These are phyloP conservation scores for Gobius niger DNA, from an alignment of 2,113 vertebrate genomes.

Conservation along the genomic window DNA sequence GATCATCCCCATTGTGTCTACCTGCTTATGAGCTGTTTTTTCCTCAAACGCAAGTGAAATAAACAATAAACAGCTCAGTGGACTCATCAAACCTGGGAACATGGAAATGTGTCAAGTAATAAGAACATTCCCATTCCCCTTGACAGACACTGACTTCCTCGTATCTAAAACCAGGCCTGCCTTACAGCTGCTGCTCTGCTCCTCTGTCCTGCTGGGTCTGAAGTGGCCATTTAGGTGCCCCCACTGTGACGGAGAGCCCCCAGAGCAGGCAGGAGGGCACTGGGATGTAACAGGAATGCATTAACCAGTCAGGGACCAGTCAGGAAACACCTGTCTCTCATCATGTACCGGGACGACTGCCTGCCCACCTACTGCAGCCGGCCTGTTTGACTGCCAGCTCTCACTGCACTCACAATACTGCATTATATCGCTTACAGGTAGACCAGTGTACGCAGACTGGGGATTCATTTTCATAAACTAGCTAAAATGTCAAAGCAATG, in stretches of 20 bases:
- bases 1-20: no score
- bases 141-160: slow-evolving; percentile 26
- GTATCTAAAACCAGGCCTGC: slow-evolving; percentile 27
- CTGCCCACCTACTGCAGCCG: slow-evolving; percentile 37
- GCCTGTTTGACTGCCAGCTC: slow-evolving; percentile 26
- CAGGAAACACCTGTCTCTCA: slow-evolving; percentile 67
- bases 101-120: slow-evolving; percentile 7
- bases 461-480: slow-evolving; percentile 6
- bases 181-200: slow-evolving; percentile 47
- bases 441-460: slow-evolving; percentile 19
- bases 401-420: neutral
- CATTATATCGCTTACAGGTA: slow-evolving; percentile 29
- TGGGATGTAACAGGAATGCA: slow-evolving; percentile 65
- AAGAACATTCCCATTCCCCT: slow-evolving; percentile 10
- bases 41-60: no score
- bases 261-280: slow-evolving; percentile 47
- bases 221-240: slow-evolving; percentile 64
- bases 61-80: neutral
- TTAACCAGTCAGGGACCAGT: slow-evolving; percentile 52
- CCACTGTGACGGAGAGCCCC: slow-evolving; percentile 42
- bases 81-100: neutral
- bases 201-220: slow-evolving; percentile 59
- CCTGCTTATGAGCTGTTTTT: no score
- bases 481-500: neutral
- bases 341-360: slow-evolving; percentile 50